phyloP scores from a whole-genome alignment of 1,140 invertebrate genomes.

The Rhyzopertha dominica region DNA sequence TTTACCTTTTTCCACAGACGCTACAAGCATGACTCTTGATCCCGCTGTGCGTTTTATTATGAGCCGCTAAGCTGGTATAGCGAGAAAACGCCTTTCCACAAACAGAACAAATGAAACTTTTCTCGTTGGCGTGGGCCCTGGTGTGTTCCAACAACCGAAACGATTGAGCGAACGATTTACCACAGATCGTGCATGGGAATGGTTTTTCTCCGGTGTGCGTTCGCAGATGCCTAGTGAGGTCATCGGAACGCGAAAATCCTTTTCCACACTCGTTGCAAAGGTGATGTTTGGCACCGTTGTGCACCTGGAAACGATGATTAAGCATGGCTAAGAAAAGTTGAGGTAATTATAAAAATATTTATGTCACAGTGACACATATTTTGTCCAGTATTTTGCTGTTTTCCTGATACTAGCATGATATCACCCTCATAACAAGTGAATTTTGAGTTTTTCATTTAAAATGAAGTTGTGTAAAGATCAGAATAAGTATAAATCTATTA shows the following conservation, averaged over 20 bases:
- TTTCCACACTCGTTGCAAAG: conserved; percentile 57
- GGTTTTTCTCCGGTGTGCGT: conserved; percentile 55
- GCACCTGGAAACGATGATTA: conserved; percentile 21
- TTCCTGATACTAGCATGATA: too few species aligned
- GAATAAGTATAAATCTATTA: too few species aligned
- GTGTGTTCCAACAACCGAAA: conserved; percentile 56
- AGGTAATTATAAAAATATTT: too few species aligned
- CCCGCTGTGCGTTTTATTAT: conserved; percentile 44
- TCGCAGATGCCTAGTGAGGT: conserved; percentile 51
- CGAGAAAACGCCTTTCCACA: conserved; percentile 49
- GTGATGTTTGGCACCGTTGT: conserved; percentile 52
- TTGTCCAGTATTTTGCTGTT: too few species aligned
- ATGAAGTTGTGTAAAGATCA: too few species aligned
- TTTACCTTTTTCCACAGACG: conserved; percentile 40
- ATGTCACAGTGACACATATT: too few species aligned
- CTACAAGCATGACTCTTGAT: conserved; percentile 41
- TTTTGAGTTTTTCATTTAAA: too few species aligned
- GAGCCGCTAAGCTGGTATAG: conserved; percentile 41
- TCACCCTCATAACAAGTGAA: too few species aligned
- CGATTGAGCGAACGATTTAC: conserved; percentile 43
- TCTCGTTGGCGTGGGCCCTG: conserved; percentile 57
- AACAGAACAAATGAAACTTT: conserved; percentile 55
- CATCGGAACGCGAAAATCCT: conserved; percentile 46
- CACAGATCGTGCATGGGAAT: conserved; percentile 55
- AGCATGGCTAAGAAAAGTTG: too few species aligned